phyloP scores from a whole-genome alignment of 2,888 invertebrate species.

The Halictus quadricinctus region DNA sequence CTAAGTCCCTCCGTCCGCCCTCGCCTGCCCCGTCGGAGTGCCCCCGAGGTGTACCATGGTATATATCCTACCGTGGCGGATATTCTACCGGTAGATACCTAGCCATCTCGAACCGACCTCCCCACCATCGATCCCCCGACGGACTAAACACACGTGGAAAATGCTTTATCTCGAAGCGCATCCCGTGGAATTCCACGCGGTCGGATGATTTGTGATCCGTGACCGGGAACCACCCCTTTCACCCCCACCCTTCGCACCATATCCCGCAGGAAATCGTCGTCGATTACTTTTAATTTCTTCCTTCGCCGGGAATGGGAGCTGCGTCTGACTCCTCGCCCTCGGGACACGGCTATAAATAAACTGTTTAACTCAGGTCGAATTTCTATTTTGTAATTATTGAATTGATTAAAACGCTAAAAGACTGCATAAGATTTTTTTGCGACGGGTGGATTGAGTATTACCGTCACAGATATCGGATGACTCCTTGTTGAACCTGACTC shows the following conservation, averaged over 20 bases:
- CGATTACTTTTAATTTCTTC: conserved; percentile 52
- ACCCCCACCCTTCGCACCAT: neutral
- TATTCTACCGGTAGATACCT: neutral
- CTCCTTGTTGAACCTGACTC: neutral
- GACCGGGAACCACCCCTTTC: conserved; percentile 28
- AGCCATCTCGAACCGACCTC: conserved; percentile 1
- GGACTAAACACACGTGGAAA: conserved; percentile 59
- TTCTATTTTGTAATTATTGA: neutral
- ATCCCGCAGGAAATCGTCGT: conserved; percentile 46
- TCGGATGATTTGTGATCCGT: conserved; percentile 44
- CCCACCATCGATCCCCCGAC: neutral
- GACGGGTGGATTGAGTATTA: too few relatives aligned
- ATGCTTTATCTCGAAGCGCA: conserved; percentile 48
- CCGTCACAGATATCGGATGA: neutral
- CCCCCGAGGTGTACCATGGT: neutral
- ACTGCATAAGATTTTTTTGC: neutral
- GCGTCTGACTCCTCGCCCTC: neutral
- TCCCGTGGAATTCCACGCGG: conserved; percentile 53
- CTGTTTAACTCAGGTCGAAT: neutral
- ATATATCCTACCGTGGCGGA: neutral
- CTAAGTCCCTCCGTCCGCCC: neutral
- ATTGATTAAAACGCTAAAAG: neutral
- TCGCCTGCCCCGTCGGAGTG: neutral
- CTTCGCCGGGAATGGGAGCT: conserved; percentile 4
- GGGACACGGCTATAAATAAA: neutral